phyloP scores from a whole-genome alignment of 2,113 vertebrate genomes.

The Anoura caudifer region DNA sequence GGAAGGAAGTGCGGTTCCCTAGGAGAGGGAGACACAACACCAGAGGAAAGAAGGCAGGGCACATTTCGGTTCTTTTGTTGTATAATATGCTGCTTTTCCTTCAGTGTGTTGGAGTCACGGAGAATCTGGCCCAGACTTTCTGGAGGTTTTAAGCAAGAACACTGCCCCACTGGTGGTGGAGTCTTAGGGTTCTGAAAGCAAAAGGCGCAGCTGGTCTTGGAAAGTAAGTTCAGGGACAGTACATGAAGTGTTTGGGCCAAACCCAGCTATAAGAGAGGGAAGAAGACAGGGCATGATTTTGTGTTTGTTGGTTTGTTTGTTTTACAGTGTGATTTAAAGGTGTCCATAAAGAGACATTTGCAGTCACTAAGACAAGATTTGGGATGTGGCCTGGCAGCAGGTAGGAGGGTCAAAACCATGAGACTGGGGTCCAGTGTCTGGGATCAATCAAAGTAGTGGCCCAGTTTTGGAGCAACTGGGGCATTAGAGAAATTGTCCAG shows the following conservation, averaged over 20 bases:
- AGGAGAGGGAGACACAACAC: accelerated
- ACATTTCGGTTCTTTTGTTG: not conserved
- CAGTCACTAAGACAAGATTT: not conserved
- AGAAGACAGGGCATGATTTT: not conserved
- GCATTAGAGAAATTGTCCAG: not conserved
- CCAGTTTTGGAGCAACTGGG: not conserved
- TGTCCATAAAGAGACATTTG: not conserved
- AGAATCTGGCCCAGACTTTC: constrained; percentile 31
- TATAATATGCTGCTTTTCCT: not conserved
- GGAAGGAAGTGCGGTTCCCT: not conserved
- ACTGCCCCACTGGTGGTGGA: not conserved
- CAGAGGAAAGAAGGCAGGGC: not conserved
- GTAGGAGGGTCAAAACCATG: accelerated
- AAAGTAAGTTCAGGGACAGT: not conserved
- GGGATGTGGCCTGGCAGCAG: not conserved
- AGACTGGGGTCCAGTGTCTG: not conserved
- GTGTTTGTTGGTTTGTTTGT: not conserved
- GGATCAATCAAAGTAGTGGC: not conserved
- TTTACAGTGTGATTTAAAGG: not conserved
- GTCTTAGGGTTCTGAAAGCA: constrained; percentile 12
- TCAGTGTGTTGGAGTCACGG: not conserved
- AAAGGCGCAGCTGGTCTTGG: not conserved
- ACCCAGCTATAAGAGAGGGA: not conserved
- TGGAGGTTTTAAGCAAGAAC: not conserved
- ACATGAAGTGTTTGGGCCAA: not conserved